These are phyloP conservation scores for Tachyglossus aculeatus DNA, from an alignment of 2,797 vertebrate species.

Conservation along the genomic window DNA sequence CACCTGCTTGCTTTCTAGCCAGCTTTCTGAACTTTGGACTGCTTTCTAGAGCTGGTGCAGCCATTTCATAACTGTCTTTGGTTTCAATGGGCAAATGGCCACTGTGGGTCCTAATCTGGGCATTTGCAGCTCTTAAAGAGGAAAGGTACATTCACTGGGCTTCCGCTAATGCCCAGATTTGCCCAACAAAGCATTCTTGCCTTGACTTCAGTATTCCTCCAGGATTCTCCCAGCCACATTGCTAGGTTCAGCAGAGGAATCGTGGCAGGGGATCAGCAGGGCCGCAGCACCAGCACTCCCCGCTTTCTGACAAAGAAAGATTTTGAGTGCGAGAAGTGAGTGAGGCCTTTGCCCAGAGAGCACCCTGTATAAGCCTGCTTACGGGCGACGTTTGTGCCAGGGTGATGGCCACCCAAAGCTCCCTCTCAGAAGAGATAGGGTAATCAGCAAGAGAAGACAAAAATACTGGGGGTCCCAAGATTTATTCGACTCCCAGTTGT, in stretches of 20 bases:
- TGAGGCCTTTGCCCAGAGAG: slow-evolving; percentile 25
- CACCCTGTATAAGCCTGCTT: slow-evolving; percentile 30
- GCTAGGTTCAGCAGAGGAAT: too few species aligned
- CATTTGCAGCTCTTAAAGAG: slow-evolving; percentile 35
- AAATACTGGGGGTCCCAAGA: not conserved
- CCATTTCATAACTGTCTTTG: slow-evolving; percentile 20
- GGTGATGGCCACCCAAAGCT: slow-evolving; percentile 15
- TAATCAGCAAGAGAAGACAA: not conserved
- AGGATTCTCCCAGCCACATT: too few species aligned
- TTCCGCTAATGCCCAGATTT: too few species aligned
- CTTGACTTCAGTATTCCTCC: too few species aligned
- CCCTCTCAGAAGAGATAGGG: slow-evolving; percentile 33
- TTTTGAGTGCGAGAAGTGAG: too few species aligned
- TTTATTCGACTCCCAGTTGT: too few species aligned
- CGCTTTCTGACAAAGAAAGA: too few species aligned
- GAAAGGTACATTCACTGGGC: too few species aligned
- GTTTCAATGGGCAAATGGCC: slow-evolving; percentile 22
- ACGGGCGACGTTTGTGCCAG: slow-evolving; percentile 33
- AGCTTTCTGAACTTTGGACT: slow-evolving; percentile 28
- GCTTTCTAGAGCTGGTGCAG: slow-evolving; percentile 40
- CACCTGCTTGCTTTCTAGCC: slow-evolving; percentile 40
- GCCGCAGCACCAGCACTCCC: too few species aligned
- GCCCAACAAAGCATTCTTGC: too few species aligned
- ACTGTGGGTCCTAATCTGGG: slow-evolving; percentile 14
- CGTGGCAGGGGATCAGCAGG: too few species aligned